A percentile compares a stretch with the other conserved stretches of the same genome.
phyloP scores from a whole-genome alignment of 2,113 vertebrate species.

The Dasyurus viverrinus region DNA sequence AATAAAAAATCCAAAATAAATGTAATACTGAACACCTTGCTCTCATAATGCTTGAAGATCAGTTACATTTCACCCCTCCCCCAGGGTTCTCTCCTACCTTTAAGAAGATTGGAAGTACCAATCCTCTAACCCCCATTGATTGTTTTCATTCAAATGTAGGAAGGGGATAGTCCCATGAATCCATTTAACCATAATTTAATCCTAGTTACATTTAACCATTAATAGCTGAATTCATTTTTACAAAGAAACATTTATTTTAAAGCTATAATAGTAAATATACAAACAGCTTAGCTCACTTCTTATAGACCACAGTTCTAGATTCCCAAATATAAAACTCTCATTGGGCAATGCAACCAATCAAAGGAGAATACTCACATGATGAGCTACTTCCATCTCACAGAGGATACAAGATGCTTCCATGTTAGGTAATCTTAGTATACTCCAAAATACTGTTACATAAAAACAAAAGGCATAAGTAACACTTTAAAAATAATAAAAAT shows the following conservation, averaged over 20 bases:
- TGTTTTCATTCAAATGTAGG: not conserved
- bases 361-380: not conserved
- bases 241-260: not conserved
- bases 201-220: not conserved
- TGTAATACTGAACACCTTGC: not conserved
- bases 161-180: not conserved
- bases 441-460: not conserved
- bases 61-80: not conserved
- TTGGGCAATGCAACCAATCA: too few species aligned
- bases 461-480: not conserved
- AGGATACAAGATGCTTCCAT: not conserved
- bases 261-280: not conserved
- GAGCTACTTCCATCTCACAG: not conserved
- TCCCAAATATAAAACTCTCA: too few species aligned
- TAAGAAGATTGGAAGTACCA: not conserved
- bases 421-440: not conserved
- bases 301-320: not conserved
- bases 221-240: not conserved
- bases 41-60: not conserved
- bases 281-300: not conserved
- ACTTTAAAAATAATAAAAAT: not conserved
- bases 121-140: not conserved
- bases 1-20: not conserved
- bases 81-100: not conserved
- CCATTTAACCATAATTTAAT: not conserved